phyloP scores from a whole-genome alignment of 1,140 invertebrate species.

The Ectropis grisescens region DNA sequence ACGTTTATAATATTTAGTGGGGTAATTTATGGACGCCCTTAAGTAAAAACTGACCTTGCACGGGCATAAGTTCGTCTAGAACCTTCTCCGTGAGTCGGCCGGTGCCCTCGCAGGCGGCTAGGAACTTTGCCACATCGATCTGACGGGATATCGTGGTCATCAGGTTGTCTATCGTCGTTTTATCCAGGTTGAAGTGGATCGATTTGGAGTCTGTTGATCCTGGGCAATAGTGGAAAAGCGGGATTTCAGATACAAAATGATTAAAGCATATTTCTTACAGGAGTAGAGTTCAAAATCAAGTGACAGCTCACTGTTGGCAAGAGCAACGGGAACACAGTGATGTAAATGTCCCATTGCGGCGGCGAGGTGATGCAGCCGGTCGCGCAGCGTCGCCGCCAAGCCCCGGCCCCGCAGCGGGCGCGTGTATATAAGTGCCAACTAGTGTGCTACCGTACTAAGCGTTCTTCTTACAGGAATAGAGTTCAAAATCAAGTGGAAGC shows the following conservation, averaged over 20 bases:
- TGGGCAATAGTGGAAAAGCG: conserved; percentile 16
- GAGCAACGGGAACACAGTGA: conserved; percentile 34
- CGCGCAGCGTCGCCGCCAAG: conserved; percentile 69
- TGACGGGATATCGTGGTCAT: conserved; percentile 79
- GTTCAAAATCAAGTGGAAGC: no score
- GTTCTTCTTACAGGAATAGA: no score
- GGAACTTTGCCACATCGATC: conserved; percentile 77
- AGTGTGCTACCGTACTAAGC: no score
- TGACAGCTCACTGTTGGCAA: conserved; percentile 23
- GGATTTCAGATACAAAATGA: not conserved
- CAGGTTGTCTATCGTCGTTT: conserved; percentile 76
- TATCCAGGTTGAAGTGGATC: conserved; percentile 77
- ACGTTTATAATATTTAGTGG: no score
- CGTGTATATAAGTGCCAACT: conserved; percentile 79
- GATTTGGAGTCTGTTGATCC: conserved; percentile 57
- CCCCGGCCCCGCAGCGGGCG: conserved; percentile 46
- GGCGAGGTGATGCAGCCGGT: conserved; percentile 69
- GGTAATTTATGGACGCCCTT: no score
- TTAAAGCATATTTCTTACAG: no score
- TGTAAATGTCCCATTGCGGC: conserved; percentile 76
- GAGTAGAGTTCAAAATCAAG: no score
- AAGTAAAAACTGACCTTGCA: no score
- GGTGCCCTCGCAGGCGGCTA: conserved; percentile 73
- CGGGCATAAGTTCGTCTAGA: conserved; percentile 42
- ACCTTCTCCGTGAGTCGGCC: conserved; percentile 46